phyloP scores from a whole-genome alignment of 2,797 vertebrate species.

The Tolypeutes matacus region DNA sequence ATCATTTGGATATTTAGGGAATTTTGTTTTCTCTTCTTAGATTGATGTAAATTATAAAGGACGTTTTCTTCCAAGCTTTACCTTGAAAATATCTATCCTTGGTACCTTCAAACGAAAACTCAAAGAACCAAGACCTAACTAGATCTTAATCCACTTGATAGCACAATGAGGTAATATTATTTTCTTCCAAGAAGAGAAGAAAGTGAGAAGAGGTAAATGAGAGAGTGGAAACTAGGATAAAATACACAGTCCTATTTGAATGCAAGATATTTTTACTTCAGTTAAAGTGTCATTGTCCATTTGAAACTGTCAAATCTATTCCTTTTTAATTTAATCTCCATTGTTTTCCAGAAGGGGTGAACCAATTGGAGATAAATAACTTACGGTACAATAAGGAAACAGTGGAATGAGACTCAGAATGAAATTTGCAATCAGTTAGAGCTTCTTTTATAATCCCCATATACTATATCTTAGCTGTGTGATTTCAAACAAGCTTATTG shows the following conservation, averaged over 20 bases:
- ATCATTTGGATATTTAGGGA: not conserved
- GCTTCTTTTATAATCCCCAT: not conserved
- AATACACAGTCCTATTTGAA: not conserved
- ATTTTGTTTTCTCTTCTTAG: conserved; percentile 3
- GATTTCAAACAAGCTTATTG: conserved; percentile 35
- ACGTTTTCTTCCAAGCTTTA: not conserved
- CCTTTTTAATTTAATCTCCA: not conserved
- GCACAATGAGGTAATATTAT: not conserved
- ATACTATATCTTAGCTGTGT: not conserved
- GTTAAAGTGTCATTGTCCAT: not conserved
- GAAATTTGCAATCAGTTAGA: not conserved
- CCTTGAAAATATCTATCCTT: not conserved
- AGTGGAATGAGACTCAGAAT: not conserved
- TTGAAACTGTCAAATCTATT: conserved; percentile 35
- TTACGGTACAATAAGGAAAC: not conserved
- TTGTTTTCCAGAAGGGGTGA: not conserved
- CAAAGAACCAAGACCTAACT: not conserved
- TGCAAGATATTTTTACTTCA: not conserved
- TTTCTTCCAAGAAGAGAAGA: not conserved
- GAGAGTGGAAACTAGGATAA: not conserved
- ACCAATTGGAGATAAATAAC: not conserved
- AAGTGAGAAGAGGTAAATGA: not conserved
- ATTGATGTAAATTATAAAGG: not conserved
- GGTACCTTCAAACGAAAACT: not conserved
- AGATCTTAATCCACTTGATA: not conserved